Evolutionary conservation across 2,113 vertebrate genomes (phyloP), one percentile per base, ranked within the genome.

Genomic region (Todiramphus chloris): DNA sequence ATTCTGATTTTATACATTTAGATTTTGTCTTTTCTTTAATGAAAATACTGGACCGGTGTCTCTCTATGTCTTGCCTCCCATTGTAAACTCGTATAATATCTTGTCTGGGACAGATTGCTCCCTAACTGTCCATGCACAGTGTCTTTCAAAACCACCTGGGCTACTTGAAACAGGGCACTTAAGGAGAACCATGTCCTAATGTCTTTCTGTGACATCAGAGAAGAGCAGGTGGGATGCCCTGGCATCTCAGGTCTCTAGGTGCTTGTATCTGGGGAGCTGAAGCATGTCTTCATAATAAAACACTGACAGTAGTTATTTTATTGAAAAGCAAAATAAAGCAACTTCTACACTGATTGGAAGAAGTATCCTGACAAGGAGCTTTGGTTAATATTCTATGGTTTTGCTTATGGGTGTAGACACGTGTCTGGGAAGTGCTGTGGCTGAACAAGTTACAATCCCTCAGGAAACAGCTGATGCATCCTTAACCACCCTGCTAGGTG

Each of bases 61-160:
- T 24, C 33, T 17, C 50, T 80, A 35, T 48, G 39, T 12, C 31
- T 90, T 7, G 1, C 55, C 12, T 86, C 48, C 35, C 33, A 10
- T 10, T 27, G 30, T 43, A 31, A 55, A 43, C 21, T 31, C 63
- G 9, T 62, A 27, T 25, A 33, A 78, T 62, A 27, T 80, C 41
- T 44, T 72, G 28, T 28, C n/a, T 69, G 56, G 53, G n/a, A 12
- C 51, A 83, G 41, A 3, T 11, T 86, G 21, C 51, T 90, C 75
- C 8, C n/a, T 62, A 63, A 37, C 21, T 15, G 10, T 2, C 17
- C 0, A 0, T 5, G 1, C 11, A 24, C 13, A 10, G 51, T 30
- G 50, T 31, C 46, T 67, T 81, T 63, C 44, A 39, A 30, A 69
- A 10, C 21, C 14, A 12, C 13, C 76, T 74, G 31, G 12, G 25